Evolutionary conservation across 2,888 invertebrate genomes (phyloP), one percentile per base, ranked within the genome.

Genomic region (Agrilus biguttatus): DNA sequence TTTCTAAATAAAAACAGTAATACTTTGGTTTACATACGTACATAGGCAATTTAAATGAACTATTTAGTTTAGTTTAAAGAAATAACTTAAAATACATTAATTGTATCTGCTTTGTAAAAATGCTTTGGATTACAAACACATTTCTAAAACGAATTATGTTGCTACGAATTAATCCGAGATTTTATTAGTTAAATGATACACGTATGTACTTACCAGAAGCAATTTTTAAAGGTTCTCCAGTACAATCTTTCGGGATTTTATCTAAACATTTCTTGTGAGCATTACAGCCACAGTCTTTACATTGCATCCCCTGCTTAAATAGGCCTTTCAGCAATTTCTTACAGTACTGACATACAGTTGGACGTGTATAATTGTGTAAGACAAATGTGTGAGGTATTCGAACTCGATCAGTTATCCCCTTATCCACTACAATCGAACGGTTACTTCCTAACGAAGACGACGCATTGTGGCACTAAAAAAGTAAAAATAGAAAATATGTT

Each of bases 281-380:
- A 71, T 95, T 95, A 70, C 89, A 92, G 63, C 90, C 90, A 67
- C 95, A 95, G 72, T 96, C 97, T 66, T 86, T 83, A 68, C 98
- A 98, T 67, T 97, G 97, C 54, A 93, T 70, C 44, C 97, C 97
- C 70, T 97, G 96, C 63, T 89, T 90, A 70, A 96, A 93, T 40
- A 97, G 72, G 0, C 97, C 97, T 52, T 87, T 85, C 49, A 98
- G 76, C 55, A 98, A 76, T 69, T 92, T 92, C 69, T 92, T 91
- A 73, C 97, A 98, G 65, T 82, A 77, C 55, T 93, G 88, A 64
- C 98, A 98, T 14, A 97, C 85, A 0, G 97, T 98, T 42, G 96
- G 98, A 40, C 91, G 76, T 38, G 92, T 95, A 71, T 98, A 98
- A 42, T 89, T 85, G 71, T 97, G 97, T 50, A 97, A 78, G 59